These are phyloP conservation scores for Polyommatus icarus DNA, from an alignment of 2,888 invertebrate species.

Conservation along the genomic window DNA sequence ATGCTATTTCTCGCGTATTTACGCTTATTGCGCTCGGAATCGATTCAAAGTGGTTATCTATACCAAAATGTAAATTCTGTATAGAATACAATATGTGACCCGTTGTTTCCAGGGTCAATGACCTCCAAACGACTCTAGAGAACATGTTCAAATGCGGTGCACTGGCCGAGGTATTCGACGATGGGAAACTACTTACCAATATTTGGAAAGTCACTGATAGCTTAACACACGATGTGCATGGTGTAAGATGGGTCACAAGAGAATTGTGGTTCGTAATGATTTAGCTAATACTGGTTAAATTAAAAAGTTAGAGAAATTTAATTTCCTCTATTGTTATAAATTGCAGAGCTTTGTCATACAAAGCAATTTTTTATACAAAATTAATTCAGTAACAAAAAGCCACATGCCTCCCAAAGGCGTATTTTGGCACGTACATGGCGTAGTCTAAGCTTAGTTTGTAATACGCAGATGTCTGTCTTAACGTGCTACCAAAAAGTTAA, in stretches of 20 bases:
- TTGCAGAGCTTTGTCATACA: too few species aligned
- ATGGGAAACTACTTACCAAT: conserved; percentile 52
- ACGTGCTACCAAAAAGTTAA: too few species aligned
- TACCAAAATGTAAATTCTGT: neutral
- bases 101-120: conserved; percentile 58
- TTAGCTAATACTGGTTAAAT: neutral
- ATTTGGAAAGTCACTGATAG: conserved; percentile 54
- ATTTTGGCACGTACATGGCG: too few species aligned
- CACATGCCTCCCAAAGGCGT: too few species aligned
- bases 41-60: neutral
- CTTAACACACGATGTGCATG: conserved; percentile 35
- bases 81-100: neutral
- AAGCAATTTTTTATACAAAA: too few species aligned
- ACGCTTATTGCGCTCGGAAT: neutral
- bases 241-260: neutral
- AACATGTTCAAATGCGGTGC: conserved; percentile 59
- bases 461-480: too few species aligned
- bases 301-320: too few species aligned
- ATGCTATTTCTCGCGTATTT: neutral
- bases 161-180: conserved; percentile 55
- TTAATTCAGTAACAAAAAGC: too few species aligned
- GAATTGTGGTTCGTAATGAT: neutral
- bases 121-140: conserved; percentile 56
- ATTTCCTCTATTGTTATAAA: too few species aligned
- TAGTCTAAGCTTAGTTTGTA: too few species aligned